Base-by-base conservation (phyloP, 2,113 vertebrate species). In the Bubalus kerabau region DNA sequence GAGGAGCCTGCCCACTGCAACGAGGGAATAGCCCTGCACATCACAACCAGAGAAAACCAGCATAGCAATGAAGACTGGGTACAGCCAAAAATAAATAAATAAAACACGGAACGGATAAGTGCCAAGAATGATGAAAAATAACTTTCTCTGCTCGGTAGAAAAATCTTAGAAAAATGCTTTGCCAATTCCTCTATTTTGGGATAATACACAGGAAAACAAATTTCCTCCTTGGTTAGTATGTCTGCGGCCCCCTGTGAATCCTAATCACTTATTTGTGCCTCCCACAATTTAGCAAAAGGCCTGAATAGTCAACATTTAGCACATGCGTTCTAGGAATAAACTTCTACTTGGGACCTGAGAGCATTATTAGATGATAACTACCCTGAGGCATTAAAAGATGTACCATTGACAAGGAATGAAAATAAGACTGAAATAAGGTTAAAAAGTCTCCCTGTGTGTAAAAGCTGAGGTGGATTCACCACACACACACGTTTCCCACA, bases 1-100 rank as follows among this genome's bases (percentile, higher is more conserved):
- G 74, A 46, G 24, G 16, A 28, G 40, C 74, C 74, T 46, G 40
- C 24, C 11, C 24, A 16, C 74, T 43, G 28, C 40, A 15, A 46
- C 1, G 2, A 46, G 23, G 40, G 24, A 28, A 2, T 8, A 5
- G 43, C 40, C 43, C 74, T 13, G 1, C 4, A 7, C 43, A 9
- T 46, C 40, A 28, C 74, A 78, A 26, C 40, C 26, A 76, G 71
- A 26, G 71, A 76, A 43, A 26, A 4, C 23, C 71, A 43, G 71
- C 14, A 26, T 7, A 43, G 40, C 71, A 76, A 2, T 26, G 71
- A 43, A 43, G 71, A 15, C 12, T 43, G 12, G 40, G 40, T 2
- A 43, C 71, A 76, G 40, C 40, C 71, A 26, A 26, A 76, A 43
- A 26, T 43, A 26, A 43, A 26, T 14, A 43, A 14, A 43, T 43